These are phyloP conservation scores for Arctopsyche grandis DNA, from an alignment of 1,140 invertebrate species.

Conservation along the genomic window DNA sequence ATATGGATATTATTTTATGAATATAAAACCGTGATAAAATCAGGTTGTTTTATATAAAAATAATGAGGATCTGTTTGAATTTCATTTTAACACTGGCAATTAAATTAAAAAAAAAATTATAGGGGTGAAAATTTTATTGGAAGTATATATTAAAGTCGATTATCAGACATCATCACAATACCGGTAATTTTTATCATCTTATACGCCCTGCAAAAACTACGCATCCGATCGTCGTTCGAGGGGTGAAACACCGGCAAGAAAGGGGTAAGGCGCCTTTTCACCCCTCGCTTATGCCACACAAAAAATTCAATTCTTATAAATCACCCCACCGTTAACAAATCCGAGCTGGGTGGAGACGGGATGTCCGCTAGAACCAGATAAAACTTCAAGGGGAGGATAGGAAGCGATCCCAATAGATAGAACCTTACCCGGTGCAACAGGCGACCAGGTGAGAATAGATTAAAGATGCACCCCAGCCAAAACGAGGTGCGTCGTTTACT, in stretches of 20 bases:
- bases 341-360: background rate
- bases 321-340: slow-evolving; percentile 32
- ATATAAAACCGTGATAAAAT: too few relatives aligned
- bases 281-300: slow-evolving; percentile 1
- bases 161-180: too few relatives aligned
- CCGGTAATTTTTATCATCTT: too few relatives aligned
- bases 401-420: background rate
- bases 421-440: slow-evolving; percentile 26
- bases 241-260: background rate
- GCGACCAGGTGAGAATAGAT: slow-evolving; percentile 38
- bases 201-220: too few relatives aligned
- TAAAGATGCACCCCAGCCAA: slow-evolving; percentile 27
- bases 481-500: background rate
- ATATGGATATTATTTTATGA: too few relatives aligned
- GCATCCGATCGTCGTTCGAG: too few relatives aligned
- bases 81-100: too few relatives aligned
- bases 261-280: slow-evolving; percentile 21
- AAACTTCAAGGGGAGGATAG: background rate
- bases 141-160: too few relatives aligned
- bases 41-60: too few relatives aligned
- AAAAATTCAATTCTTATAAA: slow-evolving; percentile 39
- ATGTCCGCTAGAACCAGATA: background rate
- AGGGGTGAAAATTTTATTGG: too few relatives aligned
- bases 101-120: too few relatives aligned
- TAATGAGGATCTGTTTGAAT: too few relatives aligned